Percentiles rank a stretch among this genome's conserved stretches.
Conservation (phyloP, 2,888 invertebrate species). For the Coecobrya sp. region DNA sequence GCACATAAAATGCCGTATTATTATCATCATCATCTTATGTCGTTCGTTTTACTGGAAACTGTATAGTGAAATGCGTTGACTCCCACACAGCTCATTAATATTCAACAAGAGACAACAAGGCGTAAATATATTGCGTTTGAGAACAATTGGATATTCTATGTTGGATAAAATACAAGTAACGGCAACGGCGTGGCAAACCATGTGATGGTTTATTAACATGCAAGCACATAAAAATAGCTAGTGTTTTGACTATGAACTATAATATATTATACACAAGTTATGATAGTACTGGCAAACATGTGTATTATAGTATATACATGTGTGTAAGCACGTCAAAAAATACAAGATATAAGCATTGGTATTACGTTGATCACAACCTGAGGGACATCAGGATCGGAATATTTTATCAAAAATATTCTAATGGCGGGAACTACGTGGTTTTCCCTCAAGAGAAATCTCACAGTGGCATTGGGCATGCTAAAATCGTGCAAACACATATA, state of each 20-base stretch:
- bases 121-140: slow-evolving; percentile 70
- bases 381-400: neutral
- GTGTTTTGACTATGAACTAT: no score
- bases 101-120: slow-evolving; percentile 69
- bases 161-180: neutral
- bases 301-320: no score
- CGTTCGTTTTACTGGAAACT: neutral
- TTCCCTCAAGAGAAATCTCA: slow-evolving; percentile 13
- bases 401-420: neutral
- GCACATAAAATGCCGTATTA: neutral
- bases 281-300: no score
- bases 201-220: slow-evolving; percentile 75
- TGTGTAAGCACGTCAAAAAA: no score
- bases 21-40: neutral
- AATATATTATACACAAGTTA: no score
- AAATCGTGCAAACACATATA: neutral
- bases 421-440: neutral
- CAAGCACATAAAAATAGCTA: slow-evolving; percentile 51
- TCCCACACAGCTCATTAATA: slow-evolving; percentile 69
- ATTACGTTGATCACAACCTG: neutral
- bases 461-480: neutral
- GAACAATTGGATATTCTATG: slow-evolving; percentile 68
- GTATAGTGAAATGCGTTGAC: neutral
- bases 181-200: slow-evolving; percentile 20
- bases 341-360: no score